Evolutionary conservation across 2,797 vertebrate genomes (phyloP), one percentile per base, ranked within the genome.

Genomic region (Dendrocincla tyrannina): DNA sequence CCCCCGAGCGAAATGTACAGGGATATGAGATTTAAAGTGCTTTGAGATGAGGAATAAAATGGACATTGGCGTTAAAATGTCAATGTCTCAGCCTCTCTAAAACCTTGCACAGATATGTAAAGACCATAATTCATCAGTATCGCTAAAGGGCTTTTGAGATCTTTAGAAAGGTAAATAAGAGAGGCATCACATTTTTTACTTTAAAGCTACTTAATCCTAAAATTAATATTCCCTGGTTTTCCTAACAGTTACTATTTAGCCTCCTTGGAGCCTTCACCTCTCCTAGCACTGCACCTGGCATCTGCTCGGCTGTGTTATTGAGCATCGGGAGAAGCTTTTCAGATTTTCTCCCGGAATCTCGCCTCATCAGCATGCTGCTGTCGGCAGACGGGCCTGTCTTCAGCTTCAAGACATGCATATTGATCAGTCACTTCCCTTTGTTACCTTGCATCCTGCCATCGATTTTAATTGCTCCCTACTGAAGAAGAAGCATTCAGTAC

Each of bases 341-440:
- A 91, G 93, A n/a, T 92, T 89, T 50, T 33, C 89, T 88, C 93
- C 82, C 47, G 17, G 93, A 47, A 87, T 93, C 75, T 77, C 1
- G 2, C 63, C 94, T 95, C 91, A 95, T 95, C 95, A 96, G 93
- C 93, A 96, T 80, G 87, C 92, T 80, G 93, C 92, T 92, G 81
- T 56, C 47, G 22, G 78, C 88, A 91, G 91, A 56, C 2, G 0
- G 78, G 47, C 85, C 95, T 53, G 42, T 77, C 94, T 85, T 89
- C 81, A 62, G 81, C 89, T 91, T 89, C 91, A 94, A 95, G 91
- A 42, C 93, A 83, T 91, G 90, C 84, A 95, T 95, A 93, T 97
- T 96, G 94, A 95, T 95, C 92, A 87, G 88, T 60, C 88, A 82
- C 79, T 85, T 89, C 58, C 91, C 88, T 96, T 95, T 92, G 91